Percentiles rank a stretch among this genome's conserved stretches.
These are phyloP conservation scores for Montipora capitata DNA, from an alignment of 92 coral and sea anemone species.

Conservation along the genomic window DNA sequence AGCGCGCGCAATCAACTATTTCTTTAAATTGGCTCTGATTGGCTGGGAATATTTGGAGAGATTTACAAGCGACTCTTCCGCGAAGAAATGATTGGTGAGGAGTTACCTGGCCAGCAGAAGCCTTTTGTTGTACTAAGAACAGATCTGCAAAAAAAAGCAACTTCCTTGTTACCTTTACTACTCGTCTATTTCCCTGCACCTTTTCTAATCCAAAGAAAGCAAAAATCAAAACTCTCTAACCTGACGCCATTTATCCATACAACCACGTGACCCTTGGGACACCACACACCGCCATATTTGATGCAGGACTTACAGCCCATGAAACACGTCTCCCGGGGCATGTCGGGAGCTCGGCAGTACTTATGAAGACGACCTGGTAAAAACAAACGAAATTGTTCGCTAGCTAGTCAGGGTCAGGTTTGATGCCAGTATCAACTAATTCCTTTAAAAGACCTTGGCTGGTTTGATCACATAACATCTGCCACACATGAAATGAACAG, in stretches of 20 bases:
- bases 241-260: constrained; percentile 98
- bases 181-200: too few relatives aligned
- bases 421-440: too few relatives aligned
- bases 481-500: too few relatives aligned
- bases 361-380: constrained; percentile 88
- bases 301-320: constrained; percentile 86
- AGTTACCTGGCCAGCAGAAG: constrained; percentile 93
- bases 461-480: too few relatives aligned
- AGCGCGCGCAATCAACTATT: background rate
- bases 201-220: background rate
- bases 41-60: too few relatives aligned
- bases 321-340: constrained; percentile 92
- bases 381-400: background rate
- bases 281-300: constrained; percentile 91
- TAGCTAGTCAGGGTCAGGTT: too few relatives aligned
- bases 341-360: constrained; percentile 86
- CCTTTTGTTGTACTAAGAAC: constrained; percentile 89
- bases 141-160: constrained; percentile 59
- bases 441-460: too few relatives aligned
- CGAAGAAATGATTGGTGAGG: too few relatives aligned
- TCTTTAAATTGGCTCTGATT: too few relatives aligned
- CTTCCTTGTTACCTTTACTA: background rate
- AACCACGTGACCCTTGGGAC: constrained; percentile 94
- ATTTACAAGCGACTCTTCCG: too few relatives aligned
- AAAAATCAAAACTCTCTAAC: constrained; percentile 29